These are phyloP conservation scores for Crocuta crocuta DNA, from an alignment of 2,113 vertebrate genomes.

Conservation along the genomic window DNA sequence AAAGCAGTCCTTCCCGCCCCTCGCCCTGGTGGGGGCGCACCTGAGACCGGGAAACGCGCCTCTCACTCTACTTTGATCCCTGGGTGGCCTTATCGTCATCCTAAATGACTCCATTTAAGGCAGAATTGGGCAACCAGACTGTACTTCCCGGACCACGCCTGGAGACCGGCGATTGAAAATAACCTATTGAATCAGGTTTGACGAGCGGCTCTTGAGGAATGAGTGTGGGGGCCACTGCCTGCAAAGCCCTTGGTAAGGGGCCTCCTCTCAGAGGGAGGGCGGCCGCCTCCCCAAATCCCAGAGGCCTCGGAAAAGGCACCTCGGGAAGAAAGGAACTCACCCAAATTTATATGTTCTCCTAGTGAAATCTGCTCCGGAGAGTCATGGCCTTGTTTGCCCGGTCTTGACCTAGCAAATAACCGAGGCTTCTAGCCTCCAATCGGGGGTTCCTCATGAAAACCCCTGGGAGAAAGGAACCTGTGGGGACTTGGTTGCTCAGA, in stretches of 20 bases:
- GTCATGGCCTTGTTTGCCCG: background rate
- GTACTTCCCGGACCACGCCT: background rate
- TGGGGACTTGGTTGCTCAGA: background rate
- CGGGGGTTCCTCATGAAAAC: background rate
- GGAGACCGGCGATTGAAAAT: accelerated
- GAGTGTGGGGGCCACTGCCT: too few species aligned
- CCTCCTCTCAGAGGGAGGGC: too few species aligned
- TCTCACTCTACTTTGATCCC: background rate
- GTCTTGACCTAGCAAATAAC: background rate
- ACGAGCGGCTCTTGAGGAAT: background rate
- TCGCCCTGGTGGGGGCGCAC: background rate
- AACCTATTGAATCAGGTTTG: too few species aligned
- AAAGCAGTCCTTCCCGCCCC: background rate
- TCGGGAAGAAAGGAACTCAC: background rate
- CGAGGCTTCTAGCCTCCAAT: background rate
- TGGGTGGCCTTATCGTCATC: too few species aligned
- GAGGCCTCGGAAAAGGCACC: background rate
- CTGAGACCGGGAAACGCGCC: background rate
- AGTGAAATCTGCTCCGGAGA: background rate
- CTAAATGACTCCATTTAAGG: background rate
- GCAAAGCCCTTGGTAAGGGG: background rate
- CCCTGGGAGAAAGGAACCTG: background rate
- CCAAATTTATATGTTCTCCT: background rate
- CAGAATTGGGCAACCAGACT: too few species aligned
- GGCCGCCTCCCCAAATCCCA: background rate